Base-by-base conservation (phyloP, 2,888 invertebrate species). In the Tenthredo mesomela region DNA sequence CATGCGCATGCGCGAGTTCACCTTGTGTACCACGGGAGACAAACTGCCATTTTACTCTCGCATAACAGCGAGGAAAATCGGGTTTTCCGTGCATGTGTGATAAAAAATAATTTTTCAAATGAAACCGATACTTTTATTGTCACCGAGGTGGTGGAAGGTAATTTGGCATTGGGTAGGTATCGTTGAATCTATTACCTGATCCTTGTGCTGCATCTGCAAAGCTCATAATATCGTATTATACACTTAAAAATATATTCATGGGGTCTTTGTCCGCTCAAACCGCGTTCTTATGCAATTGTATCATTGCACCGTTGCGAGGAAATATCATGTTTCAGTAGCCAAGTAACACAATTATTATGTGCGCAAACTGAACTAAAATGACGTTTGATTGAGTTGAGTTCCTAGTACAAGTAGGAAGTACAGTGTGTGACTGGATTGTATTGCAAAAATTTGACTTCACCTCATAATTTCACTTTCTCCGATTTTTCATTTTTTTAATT, bases 291-390 rank as follows among this genome's bases (percentile, higher is more conserved):
- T 67, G 67, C 29, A 67, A 67, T 33, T 6, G 7, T 67, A 67
- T 67, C 67, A 15, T 33, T 67, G 33, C 67, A 67, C 33, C 67
- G 33, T 67, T 67, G 33, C 29, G 18, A 67, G 67, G 67, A 67
- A 67, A 33, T 67, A 67, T 67, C 18, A 12, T 18, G 67, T 67
- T 67, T 67, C 67, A 67, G 67, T 67, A 33, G 33, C 33, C 33
- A 67, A 29, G 67, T 67, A 67, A 18, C 33, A 18, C 21, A 15
- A 67, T 15, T 67, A 18, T 15, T 33, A 7, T 33, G 18, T 12
- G 67, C 18, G 67, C 25, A 33, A 67, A 33, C 29, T 67, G 33
- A 67, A 33, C 33, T 33, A 6, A 33, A 33, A 67, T 67, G 15
- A 33, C 67, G 67, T 67, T 33, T 33, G 67, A 33, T 61, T 67